A percentile compares a stretch with the other conserved stretches of the same genome.
These are phyloP conservation scores for Chironomus tepperi DNA, from an alignment of 1,140 invertebrate species.

Conservation along the genomic window DNA sequence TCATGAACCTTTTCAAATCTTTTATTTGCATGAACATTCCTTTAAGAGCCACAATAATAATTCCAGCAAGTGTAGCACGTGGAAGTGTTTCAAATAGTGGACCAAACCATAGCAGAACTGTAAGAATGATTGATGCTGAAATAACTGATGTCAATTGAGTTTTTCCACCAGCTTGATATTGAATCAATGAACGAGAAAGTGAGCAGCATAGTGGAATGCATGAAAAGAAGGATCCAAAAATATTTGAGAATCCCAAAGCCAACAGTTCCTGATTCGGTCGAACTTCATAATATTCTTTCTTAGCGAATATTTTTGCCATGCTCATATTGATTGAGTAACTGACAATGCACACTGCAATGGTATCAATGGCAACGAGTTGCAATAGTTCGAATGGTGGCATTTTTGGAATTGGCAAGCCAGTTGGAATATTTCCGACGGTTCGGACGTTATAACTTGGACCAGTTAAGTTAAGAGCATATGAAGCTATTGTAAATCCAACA, in stretches of 20 bases:
- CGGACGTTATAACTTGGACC: conserved; percentile 46
- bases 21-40: conserved; percentile 76
- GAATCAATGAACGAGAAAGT: conserved; percentile 71
- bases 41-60: conserved; percentile 86
- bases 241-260: conserved; percentile 66
- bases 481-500: conserved; percentile 63
- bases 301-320: conserved; percentile 84
- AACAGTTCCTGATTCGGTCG: conserved; percentile 83
- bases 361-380: conserved; percentile 42
- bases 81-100: conserved; percentile 76
- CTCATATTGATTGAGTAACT: conserved; percentile 87
- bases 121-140: conserved; percentile 57
- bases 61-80: conserved; percentile 64
- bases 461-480: conserved; percentile 48
- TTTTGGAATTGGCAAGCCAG: conserved; percentile 46
- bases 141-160: conserved; percentile 70
- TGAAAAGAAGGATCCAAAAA: conserved; percentile 74
- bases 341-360: conserved; percentile 71
- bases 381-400: conserved; percentile 44
- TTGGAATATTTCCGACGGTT: conserved; percentile 66
- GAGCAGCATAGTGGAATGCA: conserved; percentile 79
- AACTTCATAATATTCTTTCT: conserved; percentile 79
- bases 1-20: conserved; percentile 65
- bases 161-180: conserved; percentile 65
- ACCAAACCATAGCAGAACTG: conserved; percentile 72